Conservation (phyloP, 2,888 invertebrate species). For the Orthonevra nobilis region DNA sequence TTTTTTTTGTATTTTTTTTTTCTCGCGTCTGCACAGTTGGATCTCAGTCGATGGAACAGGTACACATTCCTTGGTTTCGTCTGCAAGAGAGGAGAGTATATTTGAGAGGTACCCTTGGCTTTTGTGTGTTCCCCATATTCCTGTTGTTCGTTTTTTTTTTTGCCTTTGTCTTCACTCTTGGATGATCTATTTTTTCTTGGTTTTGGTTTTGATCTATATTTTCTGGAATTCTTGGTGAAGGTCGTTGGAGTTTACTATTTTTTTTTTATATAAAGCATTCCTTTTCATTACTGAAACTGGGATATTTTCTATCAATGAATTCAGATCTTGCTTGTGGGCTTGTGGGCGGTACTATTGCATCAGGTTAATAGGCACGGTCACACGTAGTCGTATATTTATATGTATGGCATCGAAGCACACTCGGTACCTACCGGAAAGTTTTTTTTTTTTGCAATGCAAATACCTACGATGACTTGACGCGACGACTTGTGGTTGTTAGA, state of each 20-base stretch:
- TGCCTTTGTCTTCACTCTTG: conserved; percentile 60
- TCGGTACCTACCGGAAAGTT: no score
- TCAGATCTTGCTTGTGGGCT: neutral
- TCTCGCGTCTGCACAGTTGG: conserved; percentile 20
- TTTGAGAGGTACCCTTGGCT: neutral
- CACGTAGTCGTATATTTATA: no score
- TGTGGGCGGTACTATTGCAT: conserved; percentile 16
- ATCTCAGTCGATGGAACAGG: conserved; percentile 25
- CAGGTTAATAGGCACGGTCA: neutral
- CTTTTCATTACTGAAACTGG: conserved; percentile 30
- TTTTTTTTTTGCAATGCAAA: conserved; percentile 62
- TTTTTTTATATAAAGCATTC: no score
- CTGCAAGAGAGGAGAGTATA: conserved; percentile 15
- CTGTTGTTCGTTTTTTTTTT: conserved; percentile 33
- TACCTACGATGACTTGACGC: conserved; percentile 43
- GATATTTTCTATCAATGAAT: neutral
- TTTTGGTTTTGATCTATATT: conserved; percentile 59
- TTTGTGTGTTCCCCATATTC: conserved; percentile 4
- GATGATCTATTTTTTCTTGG: conserved; percentile 56
- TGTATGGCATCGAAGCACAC: no score
- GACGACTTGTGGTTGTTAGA: conserved; percentile 37
- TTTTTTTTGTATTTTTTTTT: neutral
- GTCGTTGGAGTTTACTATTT: conserved; percentile 37
- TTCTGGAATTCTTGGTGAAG: conserved; percentile 65
- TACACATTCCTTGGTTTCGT: conserved; percentile 22